Percentiles rank a stretch among this genome's conserved stretches.
Conservation (phyloP, 2,888 invertebrate genomes). For the Spatulosminthurus flaviceps region DNA sequence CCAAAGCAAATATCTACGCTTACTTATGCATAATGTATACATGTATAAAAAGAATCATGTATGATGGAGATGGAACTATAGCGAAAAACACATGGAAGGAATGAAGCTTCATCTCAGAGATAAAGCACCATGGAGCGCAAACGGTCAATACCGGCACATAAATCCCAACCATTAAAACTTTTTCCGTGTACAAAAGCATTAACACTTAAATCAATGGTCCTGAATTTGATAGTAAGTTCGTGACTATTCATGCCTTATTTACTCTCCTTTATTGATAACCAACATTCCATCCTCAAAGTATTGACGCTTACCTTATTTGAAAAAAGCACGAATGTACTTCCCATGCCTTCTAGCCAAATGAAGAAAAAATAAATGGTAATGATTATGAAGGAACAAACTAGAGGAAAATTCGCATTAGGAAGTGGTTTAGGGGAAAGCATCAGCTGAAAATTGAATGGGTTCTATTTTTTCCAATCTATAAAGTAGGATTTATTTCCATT, state of each 20-base stretch:
- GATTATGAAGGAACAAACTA: no score
- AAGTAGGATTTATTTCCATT: slow-evolving; percentile 14
- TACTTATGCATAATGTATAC: no score
- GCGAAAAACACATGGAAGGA: no score
- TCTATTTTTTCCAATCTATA: slow-evolving; percentile 5
- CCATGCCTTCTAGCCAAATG: no score
- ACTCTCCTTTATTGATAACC: neutral
- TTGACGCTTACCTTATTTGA: no score
- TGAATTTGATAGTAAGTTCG: neutral
- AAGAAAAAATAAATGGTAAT: no score
- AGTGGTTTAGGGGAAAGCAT: neutral
- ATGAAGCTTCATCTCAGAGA: no score
- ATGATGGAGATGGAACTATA: no score
- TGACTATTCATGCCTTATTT: slow-evolving; percentile 3
- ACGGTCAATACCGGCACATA: neutral
- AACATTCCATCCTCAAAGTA: neutral
- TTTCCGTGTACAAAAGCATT: neutral
- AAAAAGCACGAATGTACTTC: no score
- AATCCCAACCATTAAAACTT: neutral
- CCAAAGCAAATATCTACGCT: no score
- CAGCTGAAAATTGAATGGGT: slow-evolving; percentile 5
- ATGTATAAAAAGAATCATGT: no score
- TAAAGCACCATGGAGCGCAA: no score
- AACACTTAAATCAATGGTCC: neutral
- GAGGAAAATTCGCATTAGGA: neutral